Evolutionary conservation across 2,797 vertebrate genomes (phyloP).

Genomic region (Poecile montanus): DNA sequence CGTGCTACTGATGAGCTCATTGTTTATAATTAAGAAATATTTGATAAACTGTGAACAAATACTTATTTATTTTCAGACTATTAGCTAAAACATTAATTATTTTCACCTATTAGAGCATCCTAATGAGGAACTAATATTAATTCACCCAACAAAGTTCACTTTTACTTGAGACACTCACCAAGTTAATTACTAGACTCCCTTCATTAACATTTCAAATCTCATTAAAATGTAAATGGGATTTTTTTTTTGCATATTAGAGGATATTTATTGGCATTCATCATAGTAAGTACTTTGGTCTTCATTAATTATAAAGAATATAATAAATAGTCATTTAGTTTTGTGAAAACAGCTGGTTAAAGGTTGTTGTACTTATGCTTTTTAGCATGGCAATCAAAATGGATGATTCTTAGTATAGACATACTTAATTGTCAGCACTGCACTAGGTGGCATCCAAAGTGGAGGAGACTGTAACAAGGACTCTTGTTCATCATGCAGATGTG

Average conservation of each 20-base stretch:
- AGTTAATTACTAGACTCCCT: slow-evolving; percentile 61
- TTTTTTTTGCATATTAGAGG: slow-evolving; percentile 44
- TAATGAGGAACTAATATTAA: slow-evolving; percentile 65
- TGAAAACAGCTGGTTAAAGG: slow-evolving; percentile 54
- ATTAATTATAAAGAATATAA: slow-evolving; percentile 56
- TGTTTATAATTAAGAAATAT: slow-evolving; percentile 43
- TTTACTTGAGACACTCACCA: slow-evolving; percentile 43
- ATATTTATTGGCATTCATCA: slow-evolving; percentile 60
- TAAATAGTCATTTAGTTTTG: slow-evolving; percentile 41
- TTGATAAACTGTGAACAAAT: slow-evolving; percentile 42
- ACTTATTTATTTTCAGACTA: slow-evolving; percentile 52
- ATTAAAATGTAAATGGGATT: slow-evolving; percentile 71
- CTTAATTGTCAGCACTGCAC: background rate
- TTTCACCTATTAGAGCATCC: slow-evolving; percentile 44
- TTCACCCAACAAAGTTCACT: slow-evolving; percentile 66
- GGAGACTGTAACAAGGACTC: background rate
- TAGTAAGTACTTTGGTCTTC: slow-evolving; percentile 44
- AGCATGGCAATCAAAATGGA: background rate
- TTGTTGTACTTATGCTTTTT: background rate
- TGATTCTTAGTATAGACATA: background rate
- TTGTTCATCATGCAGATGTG: background rate
- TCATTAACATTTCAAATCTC: slow-evolving; percentile 74
- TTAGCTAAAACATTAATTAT: slow-evolving; percentile 66
- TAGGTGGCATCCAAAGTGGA: background rate
- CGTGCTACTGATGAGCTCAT: background rate